Base-by-base conservation (phyloP, 2,888 invertebrate genomes). In the Eupithecia centaureata region DNA sequence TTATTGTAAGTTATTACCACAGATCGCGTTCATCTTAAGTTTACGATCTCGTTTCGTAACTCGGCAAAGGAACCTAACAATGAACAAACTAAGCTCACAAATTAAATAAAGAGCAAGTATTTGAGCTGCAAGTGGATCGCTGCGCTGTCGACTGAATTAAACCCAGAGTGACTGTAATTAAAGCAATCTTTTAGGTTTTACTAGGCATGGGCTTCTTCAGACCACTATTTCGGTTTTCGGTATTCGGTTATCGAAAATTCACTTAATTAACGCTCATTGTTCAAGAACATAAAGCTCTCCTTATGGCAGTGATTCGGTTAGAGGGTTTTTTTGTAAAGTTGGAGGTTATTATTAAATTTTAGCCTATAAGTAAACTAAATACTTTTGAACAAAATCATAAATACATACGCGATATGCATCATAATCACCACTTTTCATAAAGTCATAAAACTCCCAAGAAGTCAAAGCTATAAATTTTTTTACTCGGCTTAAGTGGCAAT, bases 161-260 rank as follows among this genome's bases (percentile, higher is more conserved):
- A 51, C 25, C 5, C 51, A 25, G 25, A 52, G 52, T 35, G 28
- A 27, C n/a, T 64, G 64, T 38, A 59, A 65, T 65, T 60, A 65
- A 65, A 52, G 59, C 35, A 65, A 59, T 64, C 59, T 59, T 59
- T 47, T 28, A 35, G 59, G 35, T 28, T 42, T 18, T 42, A 42
- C 18, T 42, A 18, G 42, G 18, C n/a, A 8, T 42, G 42, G 8
- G 8, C 18, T 8, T 18, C 42, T 18, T 8, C 2, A 0, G 8
- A 0, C n/a, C 8, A 8, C 8, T 42, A 18, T 18, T 42, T 25
- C 51, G 51, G 51, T 4, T 25, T 51, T 51, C 18, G 42, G 18
- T 18, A 8, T 42, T 42, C 18, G n/a, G 18, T 42, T 18, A 18
- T 18, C 1, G n/a, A n/a, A 18, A 8, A 42, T 2, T 42, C 8